Percentiles rank a stretch among this genome's conserved stretches.
Conservation (phyloP, 2,888 invertebrate genomes). For the Globia sparganii region DNA sequence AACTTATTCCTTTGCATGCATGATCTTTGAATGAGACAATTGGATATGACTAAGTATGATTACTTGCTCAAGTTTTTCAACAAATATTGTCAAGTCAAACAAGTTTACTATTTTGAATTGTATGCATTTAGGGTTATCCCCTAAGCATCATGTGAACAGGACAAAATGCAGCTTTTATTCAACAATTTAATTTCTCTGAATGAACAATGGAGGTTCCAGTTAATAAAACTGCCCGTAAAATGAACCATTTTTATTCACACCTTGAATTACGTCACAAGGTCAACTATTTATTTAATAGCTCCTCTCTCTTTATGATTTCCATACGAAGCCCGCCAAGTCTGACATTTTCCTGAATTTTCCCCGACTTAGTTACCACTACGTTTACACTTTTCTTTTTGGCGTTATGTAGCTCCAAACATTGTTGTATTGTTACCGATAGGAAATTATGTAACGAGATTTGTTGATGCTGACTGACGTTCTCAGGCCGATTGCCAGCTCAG, state of each 20-base stretch:
- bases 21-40: constrained; percentile 9
- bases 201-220: constrained; percentile 32
- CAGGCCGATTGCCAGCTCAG: constrained; percentile 43
- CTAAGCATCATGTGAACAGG: constrained; percentile 11
- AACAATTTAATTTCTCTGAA: constrained; percentile 26
- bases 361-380: constrained; percentile 3
- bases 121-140: constrained; percentile 28
- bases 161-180: constrained; percentile 20
- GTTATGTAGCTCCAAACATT: constrained; percentile 28
- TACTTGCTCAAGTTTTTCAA: not conserved
- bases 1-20: not conserved
- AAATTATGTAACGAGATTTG: constrained; percentile 41
- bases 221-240: constrained; percentile 33
- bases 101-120: constrained; percentile 6
- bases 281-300: constrained; percentile 29
- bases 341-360: constrained; percentile 19
- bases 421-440: constrained; percentile 17
- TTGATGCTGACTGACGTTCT: constrained; percentile 44
- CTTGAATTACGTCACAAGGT: constrained; percentile 51
- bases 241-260: constrained; percentile 34
- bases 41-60: not conserved
- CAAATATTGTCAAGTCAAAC: constrained; percentile 12
- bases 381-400: constrained; percentile 28
- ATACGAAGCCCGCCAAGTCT: constrained; percentile 1
- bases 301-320: constrained; percentile 44